Base-by-base conservation (phyloP, 2,888 invertebrate species). In the Hirtodrosophila duncani region DNA sequence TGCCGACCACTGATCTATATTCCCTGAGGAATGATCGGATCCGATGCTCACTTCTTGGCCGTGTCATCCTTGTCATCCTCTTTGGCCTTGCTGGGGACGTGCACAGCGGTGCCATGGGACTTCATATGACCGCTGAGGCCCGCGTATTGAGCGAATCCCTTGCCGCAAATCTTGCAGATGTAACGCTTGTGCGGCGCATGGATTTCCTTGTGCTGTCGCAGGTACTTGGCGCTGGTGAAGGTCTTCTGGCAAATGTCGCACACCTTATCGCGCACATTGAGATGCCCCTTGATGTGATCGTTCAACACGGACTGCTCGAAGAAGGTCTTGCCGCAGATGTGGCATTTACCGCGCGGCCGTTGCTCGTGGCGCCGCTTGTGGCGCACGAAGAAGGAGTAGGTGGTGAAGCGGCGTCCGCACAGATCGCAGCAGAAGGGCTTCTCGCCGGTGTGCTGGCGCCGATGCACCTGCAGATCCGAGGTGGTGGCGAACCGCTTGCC, bases 101-200 rank as follows among this genome's bases (percentile, higher is more conserved):
- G 34, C 8, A 39, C 38, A 10, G 24, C 20, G 0, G 39, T 42
- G 2, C 24, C 48, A 21, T 65, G 66, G 3, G 61, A 59, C 34
- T 53, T 66, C 80, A 78, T 82, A 42, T 83, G 83, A 0, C 70
- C 75, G 7, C 72, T 74, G 8, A 82, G 62, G 0, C 85, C 86
- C 3, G 81, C 70, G 16, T 67, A 64, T 44, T 83, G 83, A 3
- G 82, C 78, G 41, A 79, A 83, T 3, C 67, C 67, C 41, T 83
- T 83, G 14, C 58, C 60, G 20, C 83, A 83, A 3, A 74, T 46
- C 55, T 72, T 70, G 50, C 75, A 71, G 67, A 83, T 62, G 78
- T 87, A 70, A 9, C 80, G 71, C 41, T 83, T 83, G 18, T 71
- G 44, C 10, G 57, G 53, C 2, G 68, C 63, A 52, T 83, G 83